Evolutionary conservation across 2,888 invertebrate genomes (phyloP), one percentile per base, ranked within the genome.

Genomic region (Lasioglossum marginatum): DNA sequence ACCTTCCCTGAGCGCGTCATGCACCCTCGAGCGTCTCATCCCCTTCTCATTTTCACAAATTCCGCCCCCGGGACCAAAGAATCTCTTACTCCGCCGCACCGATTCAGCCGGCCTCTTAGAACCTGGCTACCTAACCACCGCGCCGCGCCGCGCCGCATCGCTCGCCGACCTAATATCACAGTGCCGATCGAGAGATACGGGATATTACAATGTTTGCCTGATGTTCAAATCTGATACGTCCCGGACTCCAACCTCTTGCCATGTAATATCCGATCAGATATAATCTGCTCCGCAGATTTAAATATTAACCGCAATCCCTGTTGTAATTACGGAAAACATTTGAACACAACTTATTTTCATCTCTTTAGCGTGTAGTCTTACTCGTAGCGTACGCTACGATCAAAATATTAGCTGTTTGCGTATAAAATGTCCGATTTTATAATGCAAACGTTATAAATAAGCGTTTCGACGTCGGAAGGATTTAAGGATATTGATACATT

Each of bases 41-140:
- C 76, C 66, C n/a, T 57, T n/a, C 70, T 40, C 68, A 79, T 86
- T 84, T 76, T 77, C 78, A 73, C 74, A 73, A 89, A 83, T 83
- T 84, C 79, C 75, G 79, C 82, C 87, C 79, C 75, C 60, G 75
- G 83, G 77, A 60, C 48, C 34, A 68, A 72, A 79, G 71, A 82
- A 80, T 82, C 83, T 66, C 43, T 43, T 43, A 37, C 68, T 73
- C 68, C 52, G 34, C 72, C 45, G 60, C 52, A 23, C 72, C 45
- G 60, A 23, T 71, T 40, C 70, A 40, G 23, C 31, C 60, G 14
- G 52, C 63, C 71, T 34, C 27, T 63, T 45, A n/a, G n/a, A 74
- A 75, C 60, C 43, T 45, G 45, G 70, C 75, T 45, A 45, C 81
- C 45, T 37, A 48, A 48, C 34, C 4, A 10, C 10, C 57, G 23